These are phyloP conservation scores for Ephialtes manifestator DNA, from an alignment of 2,888 invertebrate genomes.

Conservation along the genomic window DNA sequence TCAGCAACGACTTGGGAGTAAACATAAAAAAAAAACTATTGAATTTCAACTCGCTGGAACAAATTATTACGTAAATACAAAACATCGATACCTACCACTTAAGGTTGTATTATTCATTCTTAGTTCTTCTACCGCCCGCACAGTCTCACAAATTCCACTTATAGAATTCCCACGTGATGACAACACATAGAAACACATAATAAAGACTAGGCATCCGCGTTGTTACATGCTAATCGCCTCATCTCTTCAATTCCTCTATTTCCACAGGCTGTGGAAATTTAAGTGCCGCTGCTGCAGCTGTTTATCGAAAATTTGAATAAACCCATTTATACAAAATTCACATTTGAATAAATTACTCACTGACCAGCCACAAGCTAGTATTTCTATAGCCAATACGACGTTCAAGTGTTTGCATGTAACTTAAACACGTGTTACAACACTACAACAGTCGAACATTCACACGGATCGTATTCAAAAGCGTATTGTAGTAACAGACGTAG, in stretches of 20 bases:
- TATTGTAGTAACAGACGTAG: background rate
- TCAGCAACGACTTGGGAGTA: background rate
- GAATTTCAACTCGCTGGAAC: constrained; percentile 63
- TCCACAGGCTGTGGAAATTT: constrained; percentile 1
- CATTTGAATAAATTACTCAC: constrained; percentile 10
- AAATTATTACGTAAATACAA: constrained; percentile 54
- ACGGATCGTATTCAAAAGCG: background rate
- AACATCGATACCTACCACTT: background rate
- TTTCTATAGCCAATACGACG: background rate
- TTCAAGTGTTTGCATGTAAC: background rate
- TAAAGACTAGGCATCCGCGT: background rate
- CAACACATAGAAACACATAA: background rate
- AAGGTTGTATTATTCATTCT: background rate
- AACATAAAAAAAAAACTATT: constrained; percentile 47
- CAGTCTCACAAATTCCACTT: background rate
- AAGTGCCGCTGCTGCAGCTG: background rate
- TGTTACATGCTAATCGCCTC: constrained; percentile 5
- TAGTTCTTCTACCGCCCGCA: background rate
- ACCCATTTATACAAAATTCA: constrained; percentile 2
- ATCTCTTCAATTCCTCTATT: constrained; percentile 16
- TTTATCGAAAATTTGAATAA: constrained; percentile 15
- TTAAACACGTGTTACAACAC: background rate
- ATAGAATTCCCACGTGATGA: background rate
- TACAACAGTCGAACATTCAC: background rate
- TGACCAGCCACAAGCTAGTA: constrained; percentile 9